Evolutionary conservation across 1,140 invertebrate genomes (phyloP).

Genomic region (Drosophila sucinea): DNA sequence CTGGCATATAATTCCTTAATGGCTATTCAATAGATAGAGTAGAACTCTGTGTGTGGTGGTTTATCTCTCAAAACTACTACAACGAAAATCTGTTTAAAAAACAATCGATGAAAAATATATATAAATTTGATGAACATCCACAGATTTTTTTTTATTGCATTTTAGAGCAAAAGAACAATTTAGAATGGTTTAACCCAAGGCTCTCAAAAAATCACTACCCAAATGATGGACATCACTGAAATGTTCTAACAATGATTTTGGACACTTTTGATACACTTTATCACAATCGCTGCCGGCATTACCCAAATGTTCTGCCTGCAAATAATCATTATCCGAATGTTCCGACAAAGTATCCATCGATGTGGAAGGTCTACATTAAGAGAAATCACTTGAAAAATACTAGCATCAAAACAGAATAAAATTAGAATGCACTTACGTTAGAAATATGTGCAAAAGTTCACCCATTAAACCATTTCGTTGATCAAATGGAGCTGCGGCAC

Average conservation of each 20-base stretch:
- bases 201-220: constrained; percentile 64
- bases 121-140: no score
- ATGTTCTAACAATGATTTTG: constrained; percentile 84
- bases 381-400: background rate
- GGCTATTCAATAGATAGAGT: background rate
- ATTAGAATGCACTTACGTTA: constrained; percentile 85
- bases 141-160: no score
- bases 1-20: constrained; percentile 3
- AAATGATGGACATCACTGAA: constrained; percentile 67
- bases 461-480: constrained; percentile 87
- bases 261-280: constrained; percentile 86
- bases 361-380: constrained; percentile 85
- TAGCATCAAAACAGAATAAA: background rate
- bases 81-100: no score
- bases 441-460: constrained; percentile 88
- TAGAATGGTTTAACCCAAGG: constrained; percentile 31
- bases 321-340: constrained; percentile 87
- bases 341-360: constrained; percentile 85
- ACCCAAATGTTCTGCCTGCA: constrained; percentile 87
- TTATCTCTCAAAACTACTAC: no score
- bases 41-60: background rate
- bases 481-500: constrained; percentile 87
- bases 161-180: no score
- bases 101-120: no score
- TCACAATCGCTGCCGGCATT: constrained; percentile 84